Percentiles rank a stretch among this genome's conserved stretches.
Evolutionary conservation across 2,888 invertebrate genomes (phyloP).

Genomic region (Drosophila testacea): DNA sequence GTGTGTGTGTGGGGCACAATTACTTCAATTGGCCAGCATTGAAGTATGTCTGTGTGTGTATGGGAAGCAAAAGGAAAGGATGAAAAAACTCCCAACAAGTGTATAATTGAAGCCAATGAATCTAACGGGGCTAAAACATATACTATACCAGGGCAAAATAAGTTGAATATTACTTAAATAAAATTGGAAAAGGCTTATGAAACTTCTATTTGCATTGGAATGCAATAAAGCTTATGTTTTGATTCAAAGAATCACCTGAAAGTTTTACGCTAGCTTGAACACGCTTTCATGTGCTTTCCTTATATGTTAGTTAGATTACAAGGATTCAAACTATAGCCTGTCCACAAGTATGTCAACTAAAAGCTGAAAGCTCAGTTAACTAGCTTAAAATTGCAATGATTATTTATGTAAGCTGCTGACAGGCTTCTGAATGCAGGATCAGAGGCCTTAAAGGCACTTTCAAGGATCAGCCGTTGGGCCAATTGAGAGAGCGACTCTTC

Average conservation of each 20-base stretch:
- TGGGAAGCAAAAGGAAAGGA: neutral
- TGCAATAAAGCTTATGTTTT: neutral
- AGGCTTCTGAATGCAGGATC: slow-evolving; percentile 9
- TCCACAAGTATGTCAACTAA: neutral
- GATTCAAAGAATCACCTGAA: neutral
- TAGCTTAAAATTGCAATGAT: neutral
- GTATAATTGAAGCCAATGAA: slow-evolving; percentile 15
- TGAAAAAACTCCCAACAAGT: neutral
- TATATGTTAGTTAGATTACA: no score
- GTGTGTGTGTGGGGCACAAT: slow-evolving; percentile 10
- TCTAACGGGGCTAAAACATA: neutral
- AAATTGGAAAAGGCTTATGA: neutral
- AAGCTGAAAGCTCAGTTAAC: neutral
- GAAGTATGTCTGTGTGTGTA: neutral
- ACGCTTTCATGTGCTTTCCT: neutral
- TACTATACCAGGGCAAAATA: neutral
- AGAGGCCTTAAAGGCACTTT: slow-evolving; percentile 31
- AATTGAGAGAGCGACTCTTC: slow-evolving; percentile 33
- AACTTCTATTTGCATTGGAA: neutral
- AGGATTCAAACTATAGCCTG: neutral
- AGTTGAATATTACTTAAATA: neutral
- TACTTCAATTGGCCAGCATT: slow-evolving; percentile 26
- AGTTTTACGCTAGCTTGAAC: neutral
- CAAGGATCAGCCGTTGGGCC: slow-evolving; percentile 55
- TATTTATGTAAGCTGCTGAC: neutral